phyloP scores from a whole-genome alignment of 2,888 invertebrate genomes.

The Anorthoa munda region DNA sequence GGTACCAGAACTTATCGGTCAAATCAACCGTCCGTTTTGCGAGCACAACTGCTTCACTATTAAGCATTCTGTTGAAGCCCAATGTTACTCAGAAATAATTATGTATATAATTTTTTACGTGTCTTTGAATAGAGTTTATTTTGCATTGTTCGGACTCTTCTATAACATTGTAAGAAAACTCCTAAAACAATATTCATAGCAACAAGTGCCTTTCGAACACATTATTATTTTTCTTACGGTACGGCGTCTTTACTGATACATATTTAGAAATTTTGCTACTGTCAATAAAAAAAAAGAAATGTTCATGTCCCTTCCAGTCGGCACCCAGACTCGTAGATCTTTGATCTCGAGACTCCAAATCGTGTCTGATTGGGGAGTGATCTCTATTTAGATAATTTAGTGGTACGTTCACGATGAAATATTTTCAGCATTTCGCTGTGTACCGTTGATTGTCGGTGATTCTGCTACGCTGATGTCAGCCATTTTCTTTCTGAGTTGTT shows the following conservation, averaged over 20 bases:
- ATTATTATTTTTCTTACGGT: not conserved
- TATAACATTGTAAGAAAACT: not conserved
- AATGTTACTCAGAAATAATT: too few relatives aligned
- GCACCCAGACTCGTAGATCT: not conserved
- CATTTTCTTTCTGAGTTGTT: constrained; percentile 78
- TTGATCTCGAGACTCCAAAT: constrained; percentile 28
- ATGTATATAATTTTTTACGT: too few relatives aligned
- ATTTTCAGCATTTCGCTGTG: constrained; percentile 71
- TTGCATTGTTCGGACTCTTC: too few relatives aligned
- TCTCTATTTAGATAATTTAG: constrained; percentile 90
- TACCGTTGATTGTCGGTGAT: constrained; percentile 80
- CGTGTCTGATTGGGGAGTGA: constrained; percentile 85
- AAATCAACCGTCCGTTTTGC: too few relatives aligned
- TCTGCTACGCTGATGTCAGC: constrained; percentile 80
- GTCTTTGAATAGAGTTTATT: too few relatives aligned
- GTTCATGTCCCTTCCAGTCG: constrained; percentile 65
- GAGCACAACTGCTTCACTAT: too few relatives aligned
- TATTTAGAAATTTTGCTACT: not conserved
- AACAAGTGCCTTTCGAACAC: not conserved
- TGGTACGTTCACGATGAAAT: constrained; percentile 85
- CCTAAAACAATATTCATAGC: constrained; percentile 13
- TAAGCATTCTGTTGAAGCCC: too few relatives aligned
- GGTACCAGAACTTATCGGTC: too few relatives aligned
- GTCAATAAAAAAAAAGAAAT: too few relatives aligned
- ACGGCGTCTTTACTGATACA: not conserved